Evolutionary conservation across 2,888 invertebrate genomes (phyloP).

Genomic region (Gibbula magus): DNA sequence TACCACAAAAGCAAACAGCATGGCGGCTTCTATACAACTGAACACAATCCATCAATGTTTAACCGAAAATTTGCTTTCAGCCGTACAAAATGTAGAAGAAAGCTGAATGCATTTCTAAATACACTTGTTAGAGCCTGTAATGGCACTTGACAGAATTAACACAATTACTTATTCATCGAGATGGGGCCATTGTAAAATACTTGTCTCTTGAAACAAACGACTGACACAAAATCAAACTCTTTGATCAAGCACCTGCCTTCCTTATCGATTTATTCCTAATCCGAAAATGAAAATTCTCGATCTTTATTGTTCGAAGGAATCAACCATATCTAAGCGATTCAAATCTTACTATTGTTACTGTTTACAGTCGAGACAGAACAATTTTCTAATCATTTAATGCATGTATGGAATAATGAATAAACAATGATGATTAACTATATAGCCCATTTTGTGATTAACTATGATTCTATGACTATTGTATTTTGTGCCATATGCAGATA

Average conservation of each 20-base stretch:
- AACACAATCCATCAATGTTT: not conserved
- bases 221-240: not conserved
- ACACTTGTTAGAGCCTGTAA: not conserved
- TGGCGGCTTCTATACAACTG: not conserved
- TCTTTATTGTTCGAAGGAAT: not conserved
- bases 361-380: no score
- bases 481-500: no score
- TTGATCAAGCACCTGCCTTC: not conserved
- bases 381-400: no score
- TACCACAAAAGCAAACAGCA: not conserved
- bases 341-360: no score
- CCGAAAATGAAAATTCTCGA: not conserved
- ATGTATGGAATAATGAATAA: no score
- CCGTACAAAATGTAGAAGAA: not conserved
- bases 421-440: no score
- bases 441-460: no score
- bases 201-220: not conserved
- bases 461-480: no score
- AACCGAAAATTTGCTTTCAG: not conserved
- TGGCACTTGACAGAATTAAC: not conserved
- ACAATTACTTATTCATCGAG: not conserved
- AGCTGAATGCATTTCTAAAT: not conserved
- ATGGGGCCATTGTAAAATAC: not conserved
- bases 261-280: not conserved
- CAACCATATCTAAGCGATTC: no score